Conservation (phyloP, 1,140 invertebrate genomes). For the Gryllus bimaculatus region DNA sequence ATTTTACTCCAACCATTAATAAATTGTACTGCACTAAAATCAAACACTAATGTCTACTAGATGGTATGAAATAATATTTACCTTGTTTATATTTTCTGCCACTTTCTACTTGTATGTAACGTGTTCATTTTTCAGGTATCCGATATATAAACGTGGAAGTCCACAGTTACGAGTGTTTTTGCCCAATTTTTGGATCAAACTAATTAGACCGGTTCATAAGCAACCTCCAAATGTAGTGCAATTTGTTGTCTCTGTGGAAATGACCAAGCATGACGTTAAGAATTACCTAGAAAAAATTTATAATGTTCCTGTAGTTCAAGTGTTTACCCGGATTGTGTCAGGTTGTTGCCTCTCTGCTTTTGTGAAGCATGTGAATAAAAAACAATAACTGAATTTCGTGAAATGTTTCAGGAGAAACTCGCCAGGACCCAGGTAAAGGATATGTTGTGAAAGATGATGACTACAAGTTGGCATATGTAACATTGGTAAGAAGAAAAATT, state of each 20-base stretch:
- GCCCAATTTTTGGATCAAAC: slow-evolving; percentile 91
- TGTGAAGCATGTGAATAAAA: slow-evolving; percentile 31
- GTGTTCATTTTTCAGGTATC: slow-evolving; percentile 53
- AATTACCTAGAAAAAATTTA: slow-evolving; percentile 96
- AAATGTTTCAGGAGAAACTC: slow-evolving; percentile 29
- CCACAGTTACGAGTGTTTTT: slow-evolving; percentile 82
- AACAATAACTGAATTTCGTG: slow-evolving; percentile 26
- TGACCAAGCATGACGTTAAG: slow-evolving; percentile 76
- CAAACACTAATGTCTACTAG: neutral
- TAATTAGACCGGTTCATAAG: slow-evolving; percentile 51
- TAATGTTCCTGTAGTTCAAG: slow-evolving; percentile 61
- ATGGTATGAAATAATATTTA: neutral
- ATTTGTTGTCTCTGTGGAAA: slow-evolving; percentile 79
- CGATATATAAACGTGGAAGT: slow-evolving; percentile 77
- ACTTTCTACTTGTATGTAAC: neutral
- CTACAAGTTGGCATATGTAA: slow-evolving; percentile 68
- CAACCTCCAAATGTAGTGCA: slow-evolving; percentile 66
- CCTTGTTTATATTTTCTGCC: neutral
- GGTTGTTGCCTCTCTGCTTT: slow-evolving; percentile 33
- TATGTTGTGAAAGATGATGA: slow-evolving; percentile 77
- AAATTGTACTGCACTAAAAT: too few relatives aligned
- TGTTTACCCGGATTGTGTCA: slow-evolving; percentile 58
- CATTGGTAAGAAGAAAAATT: slow-evolving; percentile 52
- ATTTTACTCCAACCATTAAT: too few relatives aligned
- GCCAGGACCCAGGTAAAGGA: slow-evolving; percentile 34